Evolutionary conservation across 92 coral and sea anemone species (phyloP).

Genomic region (Epizoanthus ramosus): DNA sequence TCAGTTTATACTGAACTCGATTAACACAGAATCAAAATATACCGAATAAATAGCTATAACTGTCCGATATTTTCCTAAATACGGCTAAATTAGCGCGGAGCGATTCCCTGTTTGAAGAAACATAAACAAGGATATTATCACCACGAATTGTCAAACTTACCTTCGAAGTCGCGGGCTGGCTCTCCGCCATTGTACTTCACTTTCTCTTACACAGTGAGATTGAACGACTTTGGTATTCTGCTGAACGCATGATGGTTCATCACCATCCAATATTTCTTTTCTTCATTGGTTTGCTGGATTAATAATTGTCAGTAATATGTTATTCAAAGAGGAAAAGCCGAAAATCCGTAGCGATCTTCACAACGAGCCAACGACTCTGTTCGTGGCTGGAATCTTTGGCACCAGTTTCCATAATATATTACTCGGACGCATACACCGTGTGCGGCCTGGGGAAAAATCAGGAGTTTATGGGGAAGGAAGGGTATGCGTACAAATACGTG

Average conservation of each 20-base stretch:
- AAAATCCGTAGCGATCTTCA: constrained; percentile 10
- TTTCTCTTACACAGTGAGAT: neutral
- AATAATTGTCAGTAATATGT: constrained; percentile 5
- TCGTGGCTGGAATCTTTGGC: neutral
- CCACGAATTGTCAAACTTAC: constrained; percentile 15
- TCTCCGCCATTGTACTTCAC: constrained; percentile 36
- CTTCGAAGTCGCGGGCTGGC: constrained; percentile 16
- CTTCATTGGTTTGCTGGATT: constrained; percentile 8
- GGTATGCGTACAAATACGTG: too few relatives aligned
- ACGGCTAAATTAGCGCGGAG: neutral
- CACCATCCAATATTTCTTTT: constrained; percentile 9
- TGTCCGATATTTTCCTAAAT: neutral
- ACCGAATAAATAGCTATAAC: constrained; percentile 4
- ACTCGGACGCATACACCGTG: neutral
- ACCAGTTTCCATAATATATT: neutral
- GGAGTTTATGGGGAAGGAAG: too few relatives aligned
- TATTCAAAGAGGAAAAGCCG: constrained; percentile 25
- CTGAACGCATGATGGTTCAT: neutral
- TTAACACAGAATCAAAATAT: neutral
- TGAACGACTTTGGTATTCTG: neutral
- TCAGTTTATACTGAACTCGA: constrained; percentile 25
- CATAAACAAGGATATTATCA: constrained; percentile 26
- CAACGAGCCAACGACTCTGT: neutral
- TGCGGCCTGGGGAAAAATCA: neutral
- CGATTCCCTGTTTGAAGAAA: constrained; percentile 25